Percentiles rank a stretch among this genome's conserved stretches.
These are phyloP conservation scores for Tolmerus cingulatus DNA, from an alignment of 2,888 invertebrate species.

Conservation along the genomic window DNA sequence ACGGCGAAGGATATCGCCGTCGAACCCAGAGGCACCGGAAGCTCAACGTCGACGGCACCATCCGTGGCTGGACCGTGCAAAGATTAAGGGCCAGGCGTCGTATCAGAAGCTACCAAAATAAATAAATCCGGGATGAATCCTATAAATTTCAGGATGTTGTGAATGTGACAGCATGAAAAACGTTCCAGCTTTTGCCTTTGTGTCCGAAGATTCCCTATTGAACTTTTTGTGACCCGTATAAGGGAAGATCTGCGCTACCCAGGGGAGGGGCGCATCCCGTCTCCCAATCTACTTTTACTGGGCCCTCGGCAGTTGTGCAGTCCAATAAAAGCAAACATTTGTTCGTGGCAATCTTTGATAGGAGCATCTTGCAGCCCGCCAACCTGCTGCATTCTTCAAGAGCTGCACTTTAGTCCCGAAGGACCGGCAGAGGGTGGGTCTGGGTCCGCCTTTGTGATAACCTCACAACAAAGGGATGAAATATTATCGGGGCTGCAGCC, in stretches of 20 bases:
- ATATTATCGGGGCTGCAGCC: conserved; percentile 6
- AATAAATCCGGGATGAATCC: conserved; percentile 35
- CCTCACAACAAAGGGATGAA: conserved; percentile 15
- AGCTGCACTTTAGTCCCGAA: not conserved
- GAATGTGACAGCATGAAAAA: conserved; percentile 41
- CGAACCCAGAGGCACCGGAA: not conserved
- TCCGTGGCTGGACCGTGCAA: not conserved
- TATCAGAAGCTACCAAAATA: conserved; percentile 17
- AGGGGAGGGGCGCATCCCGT: not conserved
- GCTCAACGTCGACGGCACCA: not conserved
- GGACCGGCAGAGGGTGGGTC: not conserved
- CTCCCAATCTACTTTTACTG: not conserved
- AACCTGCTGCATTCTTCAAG: conserved; percentile 20
- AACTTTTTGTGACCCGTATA: not conserved
- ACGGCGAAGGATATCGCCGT: not conserved
- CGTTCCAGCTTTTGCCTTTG: conserved; percentile 35
- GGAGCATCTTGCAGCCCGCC: not conserved
- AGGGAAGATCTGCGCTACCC: not conserved
- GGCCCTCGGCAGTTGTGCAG: not conserved
- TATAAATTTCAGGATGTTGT: conserved; percentile 36
- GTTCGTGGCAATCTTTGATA: conserved; percentile 25
- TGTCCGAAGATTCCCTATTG: conserved; percentile 22
- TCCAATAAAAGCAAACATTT: conserved; percentile 26
- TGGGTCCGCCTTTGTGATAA: conserved; percentile 10
- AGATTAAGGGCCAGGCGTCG: not conserved